Evolutionary conservation across 2,113 vertebrate species (phyloP).

Genomic region (Petroica traversi): DNA sequence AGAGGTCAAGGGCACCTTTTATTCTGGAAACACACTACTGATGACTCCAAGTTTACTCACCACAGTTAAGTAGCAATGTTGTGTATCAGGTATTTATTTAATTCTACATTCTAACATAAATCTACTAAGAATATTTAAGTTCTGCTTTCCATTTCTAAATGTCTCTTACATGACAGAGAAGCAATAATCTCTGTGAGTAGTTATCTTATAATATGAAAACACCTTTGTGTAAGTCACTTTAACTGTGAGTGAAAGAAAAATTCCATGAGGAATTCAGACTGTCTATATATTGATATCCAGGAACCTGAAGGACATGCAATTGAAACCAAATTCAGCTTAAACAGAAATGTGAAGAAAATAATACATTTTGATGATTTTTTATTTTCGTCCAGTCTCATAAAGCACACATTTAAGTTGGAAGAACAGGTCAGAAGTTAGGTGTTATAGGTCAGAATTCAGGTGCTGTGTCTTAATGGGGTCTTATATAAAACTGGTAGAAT

Average conservation of each 20-base stretch:
- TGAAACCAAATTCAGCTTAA: not conserved
- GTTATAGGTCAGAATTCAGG: not conserved
- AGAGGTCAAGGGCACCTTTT: not conserved
- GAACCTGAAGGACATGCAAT: not conserved
- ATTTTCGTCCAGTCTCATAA: not conserved
- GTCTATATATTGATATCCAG: not conserved
- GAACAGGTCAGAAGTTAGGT: not conserved
- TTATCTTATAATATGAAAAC: not conserved
- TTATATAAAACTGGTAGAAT: not conserved
- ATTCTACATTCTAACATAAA: not conserved
- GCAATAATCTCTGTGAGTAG: not conserved
- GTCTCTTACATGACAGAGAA: not conserved
- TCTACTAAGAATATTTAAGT: not conserved
- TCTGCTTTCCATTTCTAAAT: not conserved
- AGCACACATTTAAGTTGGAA: not conserved
- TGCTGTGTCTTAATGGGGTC: not conserved
- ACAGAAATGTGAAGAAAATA: not conserved
- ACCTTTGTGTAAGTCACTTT: not conserved
- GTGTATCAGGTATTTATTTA: not conserved
- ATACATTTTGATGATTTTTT: not conserved
- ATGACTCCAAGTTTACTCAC: not conserved
- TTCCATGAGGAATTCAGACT: not conserved
- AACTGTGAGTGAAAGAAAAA: not conserved
- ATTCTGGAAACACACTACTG: not conserved
- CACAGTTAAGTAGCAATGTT: not conserved